Base-by-base conservation (phyloP, 2,888 invertebrate genomes). In the Neoitamus cyanurus region DNA sequence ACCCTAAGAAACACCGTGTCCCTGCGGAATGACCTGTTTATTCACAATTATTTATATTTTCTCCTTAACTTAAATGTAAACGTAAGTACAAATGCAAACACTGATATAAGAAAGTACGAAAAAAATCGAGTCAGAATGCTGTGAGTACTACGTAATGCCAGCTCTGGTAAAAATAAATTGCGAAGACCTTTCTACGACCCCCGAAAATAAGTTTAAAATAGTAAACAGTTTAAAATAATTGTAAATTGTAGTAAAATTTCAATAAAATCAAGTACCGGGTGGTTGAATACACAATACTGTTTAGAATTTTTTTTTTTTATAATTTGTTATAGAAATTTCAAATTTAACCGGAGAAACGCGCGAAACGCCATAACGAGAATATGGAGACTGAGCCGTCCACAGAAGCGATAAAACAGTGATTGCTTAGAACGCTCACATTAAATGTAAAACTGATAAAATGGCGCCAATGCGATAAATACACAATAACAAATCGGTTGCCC, bases 121-220 rank as follows among this genome's bases (percentile, higher is more conserved):
- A 58, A 58, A 80, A 48, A 48, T 31, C 34, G 2, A 15, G 13
- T 80, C 15, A 36, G 68, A 80, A 80, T 34, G 36, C 11, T 15
- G 48, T 20, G 58, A 80, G 68, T 80, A 80, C 80, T 68, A 68
- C 68, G 9, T 58, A 68, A 58, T 68, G 80, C 58, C 58, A 34
- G 11, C 20, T 58, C 58, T 20, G 15, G 15, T 58, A 20, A 20
- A 20, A 48, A 48, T 48, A 7, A 58, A 25, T 25, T 25, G 25
- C 20, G 25, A 20, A 2, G 25, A 58, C 1, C 20, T 20, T 25
- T 6, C 0, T 58, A 25, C 15, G 25, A 20, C 15, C 15, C 20
- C 9, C 58, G 9, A 58, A 20, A 58, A 42, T 42, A 42, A 15
- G 42, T 42, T n/a, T 42, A 42, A 42, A 42, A 25, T 58, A 25